Percentiles rank a stretch among this genome's conserved stretches.
Conservation (phyloP, 2,888 invertebrate species). For the Branchinecta sandiegonensis region DNA sequence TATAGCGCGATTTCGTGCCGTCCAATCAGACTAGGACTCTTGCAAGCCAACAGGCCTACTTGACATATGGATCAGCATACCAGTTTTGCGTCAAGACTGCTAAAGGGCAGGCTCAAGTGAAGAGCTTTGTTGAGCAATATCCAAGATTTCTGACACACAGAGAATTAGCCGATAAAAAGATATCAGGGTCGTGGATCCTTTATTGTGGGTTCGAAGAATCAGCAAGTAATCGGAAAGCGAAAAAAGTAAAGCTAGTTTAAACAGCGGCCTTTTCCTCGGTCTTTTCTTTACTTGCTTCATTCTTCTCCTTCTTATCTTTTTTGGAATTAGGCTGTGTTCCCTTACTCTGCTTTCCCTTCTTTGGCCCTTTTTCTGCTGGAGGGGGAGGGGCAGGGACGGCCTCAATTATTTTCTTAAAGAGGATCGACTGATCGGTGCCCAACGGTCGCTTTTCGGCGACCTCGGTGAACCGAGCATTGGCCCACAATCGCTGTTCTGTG, state of each 20-base stretch:
- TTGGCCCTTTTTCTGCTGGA: neutral
- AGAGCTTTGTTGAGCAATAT: no score
- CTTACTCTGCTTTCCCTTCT: slow-evolving; percentile 2
- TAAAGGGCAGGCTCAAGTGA: no score
- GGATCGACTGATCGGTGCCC: slow-evolving; percentile 1
- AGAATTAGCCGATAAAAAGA: no score
- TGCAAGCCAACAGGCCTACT: no score
- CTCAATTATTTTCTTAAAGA: slow-evolving; percentile 5
- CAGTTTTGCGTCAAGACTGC: no score
- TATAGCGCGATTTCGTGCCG: no score
- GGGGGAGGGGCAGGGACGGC: neutral
- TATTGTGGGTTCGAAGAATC: no score
- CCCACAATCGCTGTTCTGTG: slow-evolving; percentile 39
- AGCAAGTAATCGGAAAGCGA: no score
- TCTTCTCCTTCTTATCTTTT: slow-evolving; percentile 14
- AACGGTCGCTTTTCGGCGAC: slow-evolving; percentile 2
- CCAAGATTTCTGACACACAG: no score
- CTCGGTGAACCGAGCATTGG: slow-evolving; percentile 29
- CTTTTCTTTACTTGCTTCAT: neutral
- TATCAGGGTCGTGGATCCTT: no score
- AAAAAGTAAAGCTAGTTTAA: neutral
- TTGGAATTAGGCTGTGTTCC: neutral
- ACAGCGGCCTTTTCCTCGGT: neutral
- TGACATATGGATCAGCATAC: no score
- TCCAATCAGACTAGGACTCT: no score